Evolutionary conservation across 2,113 vertebrate species (phyloP).

Genomic region (Dryoscopus gambensis): DNA sequence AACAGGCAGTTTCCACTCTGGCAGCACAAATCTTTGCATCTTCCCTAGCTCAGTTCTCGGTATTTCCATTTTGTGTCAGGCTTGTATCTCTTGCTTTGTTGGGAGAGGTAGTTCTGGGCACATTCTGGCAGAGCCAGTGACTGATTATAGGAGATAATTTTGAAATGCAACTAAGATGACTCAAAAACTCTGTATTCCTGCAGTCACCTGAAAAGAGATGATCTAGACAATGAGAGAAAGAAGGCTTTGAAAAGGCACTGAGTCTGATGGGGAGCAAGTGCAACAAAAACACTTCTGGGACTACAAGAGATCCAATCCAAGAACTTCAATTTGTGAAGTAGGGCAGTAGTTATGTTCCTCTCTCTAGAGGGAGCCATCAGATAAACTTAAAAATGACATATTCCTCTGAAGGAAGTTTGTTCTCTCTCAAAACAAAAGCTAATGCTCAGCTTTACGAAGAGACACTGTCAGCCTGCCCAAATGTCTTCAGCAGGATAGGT

Average conservation of each 20-base stretch:
- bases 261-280: neutral
- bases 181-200: neutral
- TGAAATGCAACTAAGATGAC: neutral
- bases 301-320: neutral
- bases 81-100: neutral
- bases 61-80: neutral
- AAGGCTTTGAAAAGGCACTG: neutral
- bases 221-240: neutral
- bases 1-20: neutral
- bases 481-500: neutral
- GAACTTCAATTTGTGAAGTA: neutral
- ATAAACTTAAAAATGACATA: neutral
- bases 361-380: neutral
- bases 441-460: rapidly evolving
- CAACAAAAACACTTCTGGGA: neutral
- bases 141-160: neutral
- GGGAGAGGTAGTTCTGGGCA: neutral
- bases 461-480: neutral
- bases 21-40: rapidly evolving
- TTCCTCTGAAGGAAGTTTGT: neutral
- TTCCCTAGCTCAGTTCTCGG: neutral
- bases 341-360: neutral
- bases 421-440: neutral
- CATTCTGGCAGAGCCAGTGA: rapidly evolving
- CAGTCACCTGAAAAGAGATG: neutral